Conservation (phyloP, 64 coral and sea anemone species). For the Porites australiensis region DNA sequence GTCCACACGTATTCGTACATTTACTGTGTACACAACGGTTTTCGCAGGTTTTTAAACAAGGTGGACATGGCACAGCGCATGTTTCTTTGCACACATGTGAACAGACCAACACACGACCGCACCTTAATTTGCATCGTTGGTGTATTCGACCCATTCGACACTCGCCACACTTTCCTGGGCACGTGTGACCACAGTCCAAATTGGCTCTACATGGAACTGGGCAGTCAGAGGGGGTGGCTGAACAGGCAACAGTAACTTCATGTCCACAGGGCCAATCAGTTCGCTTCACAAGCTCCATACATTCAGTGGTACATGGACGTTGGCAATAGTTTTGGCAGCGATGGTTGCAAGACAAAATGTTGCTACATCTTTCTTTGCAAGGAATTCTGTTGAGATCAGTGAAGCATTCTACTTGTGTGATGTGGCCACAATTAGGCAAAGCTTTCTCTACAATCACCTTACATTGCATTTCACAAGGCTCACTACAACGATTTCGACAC, state of each 20-base stretch:
- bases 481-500: slow-evolving; percentile 52
- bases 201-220: neutral
- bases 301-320: neutral
- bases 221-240: neutral
- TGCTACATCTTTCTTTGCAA: slow-evolving; percentile 55
- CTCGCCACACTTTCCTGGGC: slow-evolving; percentile 51
- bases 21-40: slow-evolving; percentile 59
- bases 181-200: slow-evolving; percentile 5
- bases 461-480: slow-evolving; percentile 57
- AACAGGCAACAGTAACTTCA: neutral
- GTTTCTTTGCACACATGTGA: slow-evolving; percentile 40
- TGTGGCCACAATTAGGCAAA: slow-evolving; percentile 60
- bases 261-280: slow-evolving; percentile 26
- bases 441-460: slow-evolving; percentile 24
- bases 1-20: slow-evolving; percentile 58
- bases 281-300: neutral
- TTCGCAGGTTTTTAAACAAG: slow-evolving; percentile 39
- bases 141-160: slow-evolving; percentile 80
- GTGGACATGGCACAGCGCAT: slow-evolving; percentile 61
- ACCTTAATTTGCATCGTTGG: slow-evolving; percentile 25
- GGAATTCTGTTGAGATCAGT: neutral
- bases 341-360: slow-evolving; percentile 67
- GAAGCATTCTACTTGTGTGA: slow-evolving; percentile 40
- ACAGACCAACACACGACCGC: slow-evolving; percentile 64
- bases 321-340: slow-evolving; percentile 42